These are phyloP conservation scores for Temnothorax rugatulus DNA, from an alignment of 2,888 invertebrate genomes.

Conservation along the genomic window DNA sequence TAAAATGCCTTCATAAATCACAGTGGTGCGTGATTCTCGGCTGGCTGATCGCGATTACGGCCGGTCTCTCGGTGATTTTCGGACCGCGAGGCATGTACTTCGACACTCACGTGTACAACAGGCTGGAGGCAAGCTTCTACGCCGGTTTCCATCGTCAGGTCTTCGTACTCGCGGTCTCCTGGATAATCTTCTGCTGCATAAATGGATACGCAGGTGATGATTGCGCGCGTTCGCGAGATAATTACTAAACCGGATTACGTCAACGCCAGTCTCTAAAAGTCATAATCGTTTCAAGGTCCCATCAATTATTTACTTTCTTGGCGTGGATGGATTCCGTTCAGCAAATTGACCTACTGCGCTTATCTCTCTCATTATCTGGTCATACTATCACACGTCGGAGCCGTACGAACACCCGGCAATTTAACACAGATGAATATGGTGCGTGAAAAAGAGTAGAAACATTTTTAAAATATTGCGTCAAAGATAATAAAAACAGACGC, in stretches of 20 bases:
- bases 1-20: background rate
- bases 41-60: conserved; percentile 75
- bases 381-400: conserved; percentile 78
- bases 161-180: conserved; percentile 80
- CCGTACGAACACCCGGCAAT: conserved; percentile 72
- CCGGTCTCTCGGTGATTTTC: conserved; percentile 73
- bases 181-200: conserved; percentile 88
- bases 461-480: background rate
- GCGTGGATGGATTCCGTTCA: conserved; percentile 81
- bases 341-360: conserved; percentile 82
- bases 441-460: conserved; percentile 54
- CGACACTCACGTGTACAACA: conserved; percentile 75
- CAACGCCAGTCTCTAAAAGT: background rate
- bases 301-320: conserved; percentile 80
- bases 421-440: conserved; percentile 75
- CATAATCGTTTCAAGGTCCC: conserved; percentile 73
- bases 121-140: conserved; percentile 81
- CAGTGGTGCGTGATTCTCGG: conserved; percentile 75
- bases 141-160: conserved; percentile 82
- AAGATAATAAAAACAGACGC: background rate
- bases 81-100: conserved; percentile 80
- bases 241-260: conserved; percentile 10
- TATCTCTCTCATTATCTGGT: conserved; percentile 83
- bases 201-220: conserved; percentile 89
- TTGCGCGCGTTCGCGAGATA: background rate